Conservation (phyloP, 2,888 invertebrate genomes). For the Monopis laevigella region DNA sequence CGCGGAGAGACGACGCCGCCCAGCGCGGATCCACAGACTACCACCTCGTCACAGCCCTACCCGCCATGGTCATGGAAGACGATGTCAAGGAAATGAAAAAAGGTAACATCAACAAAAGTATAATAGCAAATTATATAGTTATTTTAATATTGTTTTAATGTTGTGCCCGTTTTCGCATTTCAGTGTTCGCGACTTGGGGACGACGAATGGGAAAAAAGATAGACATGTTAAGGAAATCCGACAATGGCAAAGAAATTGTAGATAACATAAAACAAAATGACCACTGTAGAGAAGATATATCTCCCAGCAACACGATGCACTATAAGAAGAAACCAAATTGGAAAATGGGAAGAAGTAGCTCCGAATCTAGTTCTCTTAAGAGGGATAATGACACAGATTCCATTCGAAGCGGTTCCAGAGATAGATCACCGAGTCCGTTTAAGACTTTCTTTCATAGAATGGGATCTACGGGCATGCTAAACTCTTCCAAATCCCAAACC, state of each 20-base stretch:
- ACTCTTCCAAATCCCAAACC: constrained; percentile 63
- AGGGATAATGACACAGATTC: constrained; percentile 58
- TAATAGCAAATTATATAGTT: no score
- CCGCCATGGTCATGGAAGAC: constrained; percentile 80
- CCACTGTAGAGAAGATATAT: constrained; percentile 54
- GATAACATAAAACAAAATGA: not conserved
- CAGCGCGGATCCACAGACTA: constrained; percentile 56
- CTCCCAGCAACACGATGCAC: constrained; percentile 41
- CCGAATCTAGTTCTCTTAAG: constrained; percentile 52
- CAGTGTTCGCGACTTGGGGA: constrained; percentile 79
- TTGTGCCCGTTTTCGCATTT: constrained; percentile 21
- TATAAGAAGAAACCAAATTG: constrained; percentile 67
- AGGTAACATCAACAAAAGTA: no score
- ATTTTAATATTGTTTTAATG: no score
- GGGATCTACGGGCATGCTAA: constrained; percentile 80
- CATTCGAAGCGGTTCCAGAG: constrained; percentile 54
- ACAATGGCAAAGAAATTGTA: constrained; percentile 31
- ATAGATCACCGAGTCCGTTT: constrained; percentile 72
- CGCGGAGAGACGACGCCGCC: constrained; percentile 40
- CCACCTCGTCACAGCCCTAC: constrained; percentile 79
- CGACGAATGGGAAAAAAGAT: constrained; percentile 81
- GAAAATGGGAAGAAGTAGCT: constrained; percentile 67
- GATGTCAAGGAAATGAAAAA: constrained; percentile 69
- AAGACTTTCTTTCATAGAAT: constrained; percentile 79
- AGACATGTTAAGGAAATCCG: constrained; percentile 75